Evolutionary conservation across 2,113 vertebrate species (phyloP), one percentile per base, ranked within the genome.

Genomic region (Nannospalax galili): DNA sequence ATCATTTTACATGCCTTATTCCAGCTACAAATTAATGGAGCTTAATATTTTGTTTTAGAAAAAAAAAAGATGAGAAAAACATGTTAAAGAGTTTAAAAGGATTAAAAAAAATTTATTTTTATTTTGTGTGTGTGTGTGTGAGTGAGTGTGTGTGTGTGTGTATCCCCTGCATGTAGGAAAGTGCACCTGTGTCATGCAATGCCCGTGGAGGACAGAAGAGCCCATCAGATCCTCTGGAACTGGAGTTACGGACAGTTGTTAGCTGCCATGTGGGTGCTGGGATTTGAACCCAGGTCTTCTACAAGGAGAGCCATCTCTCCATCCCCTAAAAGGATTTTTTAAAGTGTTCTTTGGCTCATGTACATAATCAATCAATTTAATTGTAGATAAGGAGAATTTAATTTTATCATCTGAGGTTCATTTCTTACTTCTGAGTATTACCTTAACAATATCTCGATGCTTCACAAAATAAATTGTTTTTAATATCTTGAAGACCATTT

Each of bases 391-490:
- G 30, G 37, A 81, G 2, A 73, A 89, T 45, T 77, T 86, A 58
- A 58, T 73, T 92, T 90, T 85, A 5, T 70, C 65, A 79, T 56
- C 75, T 93, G 6, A 15, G 77, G 16, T 84, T 89, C 26, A 82
- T 80, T 85, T 93, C 74, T 95, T 26, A 80, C 78, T 32, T 84
- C 26, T 69, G 20, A 16, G 14, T 65, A 92, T 45, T 3, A 90
- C 32, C 60, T 74, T 89, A 60, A 40, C 5, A 87, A 65, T 80
- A 90, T 86, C 30, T 24, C 65, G 32, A 78, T 79, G 2, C 45
- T 90, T 90, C 62, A 95, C 37, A 60, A 81, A 88, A 42, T 82
- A 58, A 86, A 12, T 82, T 32, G 67, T 90, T 26, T 45, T 93
- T 72, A 88, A 48, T 85, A n/a, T 90, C 35, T 75, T 45, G 28